phyloP scores from a whole-genome alignment of 2,888 invertebrate species.

The Microchrysa polita region DNA sequence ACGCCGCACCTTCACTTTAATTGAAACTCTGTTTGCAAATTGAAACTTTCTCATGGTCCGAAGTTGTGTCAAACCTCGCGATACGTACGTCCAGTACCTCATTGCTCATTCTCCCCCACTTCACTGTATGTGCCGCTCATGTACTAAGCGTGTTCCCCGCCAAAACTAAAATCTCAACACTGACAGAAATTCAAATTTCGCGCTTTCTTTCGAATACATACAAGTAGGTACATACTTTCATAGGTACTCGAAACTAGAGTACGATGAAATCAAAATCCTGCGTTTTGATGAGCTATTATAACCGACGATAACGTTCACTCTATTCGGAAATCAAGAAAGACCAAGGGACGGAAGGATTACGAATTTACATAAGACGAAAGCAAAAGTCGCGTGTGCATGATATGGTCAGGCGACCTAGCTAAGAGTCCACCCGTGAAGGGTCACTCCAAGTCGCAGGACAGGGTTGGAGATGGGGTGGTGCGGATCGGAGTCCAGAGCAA shows the following conservation, averaged over 20 bases:
- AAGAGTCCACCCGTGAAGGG: constrained; percentile 1
- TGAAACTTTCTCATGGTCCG: constrained; percentile 3
- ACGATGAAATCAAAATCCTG: constrained; percentile 3
- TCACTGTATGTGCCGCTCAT: not conserved
- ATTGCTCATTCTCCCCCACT: constrained; percentile 8
- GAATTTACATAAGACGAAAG: not conserved
- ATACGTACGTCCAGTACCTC: not conserved
- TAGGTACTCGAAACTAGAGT: not conserved
- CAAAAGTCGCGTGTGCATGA: constrained; percentile 1
- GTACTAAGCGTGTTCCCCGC: constrained; percentile 28
- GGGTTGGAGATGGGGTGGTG: not conserved
- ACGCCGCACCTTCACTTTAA: constrained; percentile 26
- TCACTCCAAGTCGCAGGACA: too few relatives aligned
- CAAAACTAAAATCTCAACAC: constrained; percentile 22
- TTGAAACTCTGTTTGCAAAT: constrained; percentile 12
- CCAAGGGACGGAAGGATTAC: not conserved
- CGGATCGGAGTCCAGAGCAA: not conserved
- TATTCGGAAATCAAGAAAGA: not conserved
- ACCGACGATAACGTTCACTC: not conserved
- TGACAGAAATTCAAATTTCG: constrained; percentile 20
- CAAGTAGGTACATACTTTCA: not conserved
- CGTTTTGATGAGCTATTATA: too few relatives aligned
- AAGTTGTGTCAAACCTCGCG: constrained; percentile 16
- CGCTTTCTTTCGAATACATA: not conserved
- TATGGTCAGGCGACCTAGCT: not conserved